A percentile compares a stretch with the other conserved stretches of the same genome.
These are phyloP conservation scores for Agrypnia vestita DNA, from an alignment of 1,140 invertebrate genomes.

Conservation along the genomic window DNA sequence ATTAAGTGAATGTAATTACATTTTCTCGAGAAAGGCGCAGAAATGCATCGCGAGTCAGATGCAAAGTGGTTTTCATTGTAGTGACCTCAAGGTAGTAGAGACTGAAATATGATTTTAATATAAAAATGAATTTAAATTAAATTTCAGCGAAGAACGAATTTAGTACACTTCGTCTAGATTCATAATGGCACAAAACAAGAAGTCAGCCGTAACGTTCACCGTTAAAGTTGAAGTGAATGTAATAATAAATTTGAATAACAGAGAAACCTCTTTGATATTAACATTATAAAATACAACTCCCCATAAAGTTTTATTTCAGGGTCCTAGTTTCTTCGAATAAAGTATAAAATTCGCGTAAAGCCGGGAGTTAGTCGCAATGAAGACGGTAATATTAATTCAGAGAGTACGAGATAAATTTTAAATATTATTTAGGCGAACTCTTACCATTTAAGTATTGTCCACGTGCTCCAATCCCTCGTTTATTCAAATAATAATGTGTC, in stretches of 20 bases:
- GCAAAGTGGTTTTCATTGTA: slow-evolving; percentile 29
- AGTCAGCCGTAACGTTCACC: slow-evolving; percentile 9
- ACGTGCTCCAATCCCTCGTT: too few species aligned
- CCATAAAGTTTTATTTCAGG: too few species aligned
- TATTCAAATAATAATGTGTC: too few species aligned
- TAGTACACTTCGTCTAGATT: slow-evolving; percentile 3
- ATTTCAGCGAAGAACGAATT: slow-evolving; percentile 8
- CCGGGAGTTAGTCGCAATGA: too few species aligned
- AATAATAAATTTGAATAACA: slow-evolving; percentile 1
- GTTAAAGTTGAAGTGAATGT: not conserved
- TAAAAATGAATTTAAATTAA: slow-evolving; percentile 28
- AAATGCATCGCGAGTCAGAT: slow-evolving; percentile 35
- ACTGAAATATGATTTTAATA: slow-evolving; percentile 50
- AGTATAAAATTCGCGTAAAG: too few species aligned
- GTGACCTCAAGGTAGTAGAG: slow-evolving; percentile 25
- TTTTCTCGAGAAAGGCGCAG: slow-evolving; percentile 35
- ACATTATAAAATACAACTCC: not conserved
- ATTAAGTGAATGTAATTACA: slow-evolving; percentile 5
- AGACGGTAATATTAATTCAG: too few species aligned
- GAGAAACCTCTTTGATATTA: not conserved
- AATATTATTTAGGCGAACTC: too few species aligned
- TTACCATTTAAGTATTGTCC: too few species aligned
- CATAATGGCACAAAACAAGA: slow-evolving; percentile 1
- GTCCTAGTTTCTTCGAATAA: too few species aligned
- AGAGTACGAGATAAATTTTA: too few species aligned